Evolutionary conservation across 2,113 vertebrate genomes (phyloP).

Genomic region (Cygnus buccinator): DNA sequence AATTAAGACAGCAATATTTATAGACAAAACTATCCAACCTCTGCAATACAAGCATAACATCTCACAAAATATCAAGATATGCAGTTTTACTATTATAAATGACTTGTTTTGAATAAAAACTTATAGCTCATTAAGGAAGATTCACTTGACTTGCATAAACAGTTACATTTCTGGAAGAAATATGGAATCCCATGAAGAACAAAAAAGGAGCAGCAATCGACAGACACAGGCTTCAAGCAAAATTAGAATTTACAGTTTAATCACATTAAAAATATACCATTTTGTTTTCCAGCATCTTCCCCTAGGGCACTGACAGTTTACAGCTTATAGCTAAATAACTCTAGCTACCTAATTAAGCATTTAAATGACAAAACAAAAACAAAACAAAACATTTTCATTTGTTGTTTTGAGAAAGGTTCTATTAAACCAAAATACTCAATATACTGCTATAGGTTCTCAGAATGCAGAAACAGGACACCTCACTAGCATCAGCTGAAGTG

Average conservation of each 20-base stretch:
- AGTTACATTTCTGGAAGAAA: constrained; percentile 75
- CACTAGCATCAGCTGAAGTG: not conserved
- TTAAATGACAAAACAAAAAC: not conserved
- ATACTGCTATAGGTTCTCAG: not conserved
- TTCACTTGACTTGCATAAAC: constrained; percentile 81
- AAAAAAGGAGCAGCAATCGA: constrained; percentile 71
- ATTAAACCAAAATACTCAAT: not conserved
- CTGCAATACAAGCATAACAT: constrained; percentile 78
- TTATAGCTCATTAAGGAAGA: constrained; percentile 68
- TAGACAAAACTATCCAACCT: constrained; percentile 79
- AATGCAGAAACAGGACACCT: not conserved
- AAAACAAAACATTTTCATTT: not conserved
- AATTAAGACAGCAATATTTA: constrained; percentile 80
- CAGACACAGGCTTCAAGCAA: constrained; percentile 78
- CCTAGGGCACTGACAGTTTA: constrained; percentile 61
- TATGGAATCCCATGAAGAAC: constrained; percentile 67
- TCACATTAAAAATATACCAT: constrained; percentile 68
- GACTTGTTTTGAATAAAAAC: constrained; percentile 76
- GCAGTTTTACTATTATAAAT: constrained; percentile 75
- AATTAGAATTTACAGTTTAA: constrained; percentile 61
- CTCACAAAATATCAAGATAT: constrained; percentile 82
- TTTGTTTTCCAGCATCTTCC: constrained; percentile 74
- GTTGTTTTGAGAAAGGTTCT: constrained; percentile 2
- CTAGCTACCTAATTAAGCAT: not conserved
- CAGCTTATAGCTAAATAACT: constrained; percentile 57